Base-by-base conservation (phyloP, 2,888 invertebrate species). In the Chrysodeixis includens region DNA sequence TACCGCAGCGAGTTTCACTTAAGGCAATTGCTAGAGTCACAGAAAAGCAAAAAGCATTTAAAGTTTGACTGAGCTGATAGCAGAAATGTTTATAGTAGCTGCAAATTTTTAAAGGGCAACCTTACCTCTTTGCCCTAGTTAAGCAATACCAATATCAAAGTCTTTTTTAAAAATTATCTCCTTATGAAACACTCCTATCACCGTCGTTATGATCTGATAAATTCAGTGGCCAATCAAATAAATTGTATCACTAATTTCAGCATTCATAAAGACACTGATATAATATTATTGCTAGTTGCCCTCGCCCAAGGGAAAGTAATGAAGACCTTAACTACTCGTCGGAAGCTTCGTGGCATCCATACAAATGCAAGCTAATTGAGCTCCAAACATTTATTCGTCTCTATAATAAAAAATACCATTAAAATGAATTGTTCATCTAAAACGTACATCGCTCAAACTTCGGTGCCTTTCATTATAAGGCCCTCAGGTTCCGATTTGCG, bases 401-500 rank as follows among this genome's bases (percentile, higher is more conserved):
- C n/a, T n/a, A n/a, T 40, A 65, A 70, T 61, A 32, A 61, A 56
- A 62, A 58, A 16, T 35, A 20, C n/a, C 60, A 40, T 61, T 22
- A 51, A 52, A 63, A 61, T 40, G 30, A 30, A 54, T 54, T 54
- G 54, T 54, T 64, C 60, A 70, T 79, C 62, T 66, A 67, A 55
- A 60, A 61, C 55, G 66, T 70, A 72, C 60, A 58, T 70, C 20
- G 40, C 30, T 60, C 58, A 61, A 44, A 63, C 54, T 46, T 59
- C 58, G 12, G 30, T 55, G 18, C 58, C 40, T 58, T 51, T 66
- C 64, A 62, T 78, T 68, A 77, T 69, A 63, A 68, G 62, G 62
- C 69, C 64, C 61, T 49, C 56, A 69, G 63, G 61, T 53, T 54
- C 56, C 69, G 71, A 78, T 78, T 83, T 78, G 71, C 82, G 82